Conservation (phyloP, 2,113 vertebrate species). For the Nansenia antarctica region DNA sequence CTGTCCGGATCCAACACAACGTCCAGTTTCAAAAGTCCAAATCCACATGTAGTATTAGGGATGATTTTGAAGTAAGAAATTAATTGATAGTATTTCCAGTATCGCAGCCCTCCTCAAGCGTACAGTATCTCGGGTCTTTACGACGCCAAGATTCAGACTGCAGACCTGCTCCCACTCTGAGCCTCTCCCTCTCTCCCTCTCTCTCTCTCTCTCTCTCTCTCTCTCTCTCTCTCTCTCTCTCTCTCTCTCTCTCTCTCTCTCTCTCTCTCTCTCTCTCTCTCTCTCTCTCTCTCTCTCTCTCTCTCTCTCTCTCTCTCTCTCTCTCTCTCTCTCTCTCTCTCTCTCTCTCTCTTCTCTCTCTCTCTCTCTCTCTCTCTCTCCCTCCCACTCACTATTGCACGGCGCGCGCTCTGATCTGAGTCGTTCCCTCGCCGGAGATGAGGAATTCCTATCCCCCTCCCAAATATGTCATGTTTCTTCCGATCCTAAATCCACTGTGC, state of each 20-base stretch:
- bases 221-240: background rate
- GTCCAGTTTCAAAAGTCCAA: conserved; percentile 58
- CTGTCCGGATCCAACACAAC: conserved; percentile 49
- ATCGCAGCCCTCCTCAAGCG: conserved; percentile 35
- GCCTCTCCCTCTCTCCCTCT: conserved; percentile 45
- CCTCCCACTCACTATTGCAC: background rate
- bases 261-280: background rate
- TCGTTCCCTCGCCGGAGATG: background rate
- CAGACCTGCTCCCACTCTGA: conserved; percentile 65
- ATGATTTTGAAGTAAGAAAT: conserved; percentile 39
- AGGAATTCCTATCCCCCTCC: background rate
- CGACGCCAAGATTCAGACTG: conserved; percentile 71
- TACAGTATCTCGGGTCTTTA: conserved; percentile 66
- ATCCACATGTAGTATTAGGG: conserved; percentile 30
- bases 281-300: no score
- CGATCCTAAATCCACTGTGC: background rate
- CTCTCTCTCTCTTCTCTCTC: no score
- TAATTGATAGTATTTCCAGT: conserved; percentile 50
- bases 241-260: background rate
- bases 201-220: conserved; percentile 8
- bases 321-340: background rate
- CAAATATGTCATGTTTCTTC: background rate
- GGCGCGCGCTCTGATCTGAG: background rate
- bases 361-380: background rate
- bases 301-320: background rate